phyloP scores from a whole-genome alignment of 2,113 vertebrate genomes.

The Cryptotis parvus region DNA sequence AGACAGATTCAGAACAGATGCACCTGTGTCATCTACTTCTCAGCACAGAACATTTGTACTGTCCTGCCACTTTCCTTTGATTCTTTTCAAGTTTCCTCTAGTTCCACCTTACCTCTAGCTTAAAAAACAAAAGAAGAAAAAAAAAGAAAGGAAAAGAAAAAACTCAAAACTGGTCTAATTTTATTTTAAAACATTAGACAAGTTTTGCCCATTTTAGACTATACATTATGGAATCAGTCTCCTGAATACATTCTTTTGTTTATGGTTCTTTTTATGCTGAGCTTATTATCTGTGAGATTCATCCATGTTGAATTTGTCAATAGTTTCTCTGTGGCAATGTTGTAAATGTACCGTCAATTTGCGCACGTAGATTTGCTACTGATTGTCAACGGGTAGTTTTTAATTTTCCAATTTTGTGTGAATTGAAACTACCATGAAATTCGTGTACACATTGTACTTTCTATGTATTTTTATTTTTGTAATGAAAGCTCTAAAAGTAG shows the following conservation, averaged over 20 bases:
- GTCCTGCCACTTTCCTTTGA: neutral
- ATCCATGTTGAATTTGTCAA: neutral
- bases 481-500: neutral
- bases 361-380: neutral
- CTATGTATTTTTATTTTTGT: neutral
- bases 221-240: neutral
- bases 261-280: neutral
- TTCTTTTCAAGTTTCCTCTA: conserved; percentile 42
- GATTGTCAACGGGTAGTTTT: neutral
- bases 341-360: no score
- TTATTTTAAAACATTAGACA: neutral
- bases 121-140: no score
- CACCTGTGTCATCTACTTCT: no score
- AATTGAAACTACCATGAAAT: neutral
- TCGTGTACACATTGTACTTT: neutral
- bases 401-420: neutral
- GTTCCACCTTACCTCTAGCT: neutral
- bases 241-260: neutral
- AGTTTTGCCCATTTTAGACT: neutral
- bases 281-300: neutral
- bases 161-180: neutral
- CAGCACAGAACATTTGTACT: neutral
- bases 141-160: neutral
- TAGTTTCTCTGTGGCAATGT: no score
- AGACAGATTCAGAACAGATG: neutral